A percentile compares a stretch with the other conserved stretches of the same genome.
Evolutionary conservation across 1,140 invertebrate genomes (phyloP).

Genomic region (Proales similis): DNA sequence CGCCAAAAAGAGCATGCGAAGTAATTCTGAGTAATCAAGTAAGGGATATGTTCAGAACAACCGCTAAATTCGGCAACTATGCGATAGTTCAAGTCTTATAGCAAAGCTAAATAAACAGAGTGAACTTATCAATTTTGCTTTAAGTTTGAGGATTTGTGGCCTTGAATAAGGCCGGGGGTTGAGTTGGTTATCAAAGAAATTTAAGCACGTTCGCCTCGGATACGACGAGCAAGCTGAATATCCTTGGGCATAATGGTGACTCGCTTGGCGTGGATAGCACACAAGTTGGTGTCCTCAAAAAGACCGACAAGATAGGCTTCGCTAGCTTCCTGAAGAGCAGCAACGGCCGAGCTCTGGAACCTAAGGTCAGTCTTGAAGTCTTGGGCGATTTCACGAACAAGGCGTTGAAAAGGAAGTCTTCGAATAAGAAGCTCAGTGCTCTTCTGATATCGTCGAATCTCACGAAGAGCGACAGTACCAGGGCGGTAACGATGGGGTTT

Average conservation of each 20-base stretch:
- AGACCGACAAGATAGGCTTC: slow-evolving; percentile 79
- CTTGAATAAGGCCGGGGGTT: no score
- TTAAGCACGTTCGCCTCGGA: slow-evolving; percentile 50
- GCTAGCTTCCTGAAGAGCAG: slow-evolving; percentile 64
- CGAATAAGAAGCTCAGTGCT: slow-evolving; percentile 70
- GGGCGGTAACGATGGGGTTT: slow-evolving; percentile 59
- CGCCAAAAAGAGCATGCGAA: slow-evolving; percentile 5
- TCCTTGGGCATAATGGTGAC: slow-evolving; percentile 94
- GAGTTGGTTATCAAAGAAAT: no score
- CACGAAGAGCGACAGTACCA: slow-evolving; percentile 73
- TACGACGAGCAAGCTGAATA: slow-evolving; percentile 62
- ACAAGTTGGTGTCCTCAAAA: slow-evolving; percentile 84
- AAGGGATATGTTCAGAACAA: no score
- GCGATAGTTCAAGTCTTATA: no score
- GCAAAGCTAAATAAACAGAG: no score
- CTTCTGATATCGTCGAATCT: slow-evolving; percentile 78
- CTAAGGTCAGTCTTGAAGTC: slow-evolving; percentile 63
- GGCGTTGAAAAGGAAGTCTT: slow-evolving; percentile 74
- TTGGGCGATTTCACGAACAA: slow-evolving; percentile 77
- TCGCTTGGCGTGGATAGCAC: slow-evolving; percentile 84
- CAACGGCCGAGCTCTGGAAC: slow-evolving; percentile 58
- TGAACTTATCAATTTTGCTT: no score
- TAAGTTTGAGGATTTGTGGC: no score
- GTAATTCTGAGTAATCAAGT: neutral
- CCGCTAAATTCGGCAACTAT: no score